Percentiles rank a stretch among this genome's conserved stretches.
These are phyloP conservation scores for Bos javanicus DNA, from an alignment of 2,113 vertebrate species.

Conservation along the genomic window DNA sequence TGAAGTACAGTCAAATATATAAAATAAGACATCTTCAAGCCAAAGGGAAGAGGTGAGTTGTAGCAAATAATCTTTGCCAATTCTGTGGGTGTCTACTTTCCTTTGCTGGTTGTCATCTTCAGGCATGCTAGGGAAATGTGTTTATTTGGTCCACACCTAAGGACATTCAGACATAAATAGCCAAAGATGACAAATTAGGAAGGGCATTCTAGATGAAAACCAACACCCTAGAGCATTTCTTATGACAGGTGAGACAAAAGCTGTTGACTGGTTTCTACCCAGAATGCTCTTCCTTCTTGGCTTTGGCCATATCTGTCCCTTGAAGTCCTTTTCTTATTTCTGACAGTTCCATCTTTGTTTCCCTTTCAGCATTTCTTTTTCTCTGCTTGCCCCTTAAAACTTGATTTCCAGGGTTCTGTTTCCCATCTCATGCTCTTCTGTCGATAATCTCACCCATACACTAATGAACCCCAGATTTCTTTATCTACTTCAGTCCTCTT, in stretches of 20 bases:
- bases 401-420: neutral
- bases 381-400: neutral
- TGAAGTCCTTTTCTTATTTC: slow-evolving; percentile 12
- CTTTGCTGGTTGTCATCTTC: slow-evolving; percentile 19
- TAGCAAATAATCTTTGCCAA: neutral
- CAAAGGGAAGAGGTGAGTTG: neutral
- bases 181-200: slow-evolving; percentile 30
- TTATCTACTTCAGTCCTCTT: neutral
- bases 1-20: neutral
- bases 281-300: neutral
- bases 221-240: slow-evolving; percentile 31
- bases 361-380: neutral
- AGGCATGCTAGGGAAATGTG: slow-evolving; percentile 27
- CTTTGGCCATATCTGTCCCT: neutral
- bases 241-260: slow-evolving; percentile 36
- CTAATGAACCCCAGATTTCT: neutral
- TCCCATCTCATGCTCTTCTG: neutral
- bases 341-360: slow-evolving; percentile 16
- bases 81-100: slow-evolving; percentile 2
- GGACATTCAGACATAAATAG: slow-evolving; percentile 37
- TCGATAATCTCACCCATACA: neutral
- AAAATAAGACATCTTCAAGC: slow-evolving; percentile 19
- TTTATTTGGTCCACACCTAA: slow-evolving; percentile 39
- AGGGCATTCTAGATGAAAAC: slow-evolving; percentile 28
- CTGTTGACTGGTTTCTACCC: neutral